Conservation (phyloP, 2,797 vertebrate genomes). For the Fratercula arctica region DNA sequence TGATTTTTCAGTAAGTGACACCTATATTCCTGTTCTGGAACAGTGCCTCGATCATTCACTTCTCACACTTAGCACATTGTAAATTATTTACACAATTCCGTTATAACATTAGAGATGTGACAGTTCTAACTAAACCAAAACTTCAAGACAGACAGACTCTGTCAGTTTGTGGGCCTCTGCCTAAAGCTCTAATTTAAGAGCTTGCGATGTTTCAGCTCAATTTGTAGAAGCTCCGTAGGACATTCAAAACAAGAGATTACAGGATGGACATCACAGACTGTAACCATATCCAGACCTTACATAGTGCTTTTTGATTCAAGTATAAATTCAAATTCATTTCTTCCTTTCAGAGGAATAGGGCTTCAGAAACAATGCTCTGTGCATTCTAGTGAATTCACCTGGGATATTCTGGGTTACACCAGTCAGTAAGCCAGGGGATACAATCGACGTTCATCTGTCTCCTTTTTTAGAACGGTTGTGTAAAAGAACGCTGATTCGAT, state of each 20-base stretch:
- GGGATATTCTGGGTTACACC: not conserved
- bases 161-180: not conserved
- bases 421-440: not conserved
- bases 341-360: not conserved
- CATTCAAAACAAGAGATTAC: not conserved
- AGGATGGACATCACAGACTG: not conserved
- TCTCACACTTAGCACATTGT: not conserved
- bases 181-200: not conserved
- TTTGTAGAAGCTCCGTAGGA: not conserved
- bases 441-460: not conserved
- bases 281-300: not conserved
- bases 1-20: not conserved
- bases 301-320: not conserved
- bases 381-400: not conserved
- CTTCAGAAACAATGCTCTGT: not conserved
- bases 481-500: not conserved
- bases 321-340: not conserved
- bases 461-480: not conserved
- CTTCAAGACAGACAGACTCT: not conserved
- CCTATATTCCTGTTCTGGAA: not conserved
- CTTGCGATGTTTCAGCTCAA: not conserved
- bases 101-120: not conserved
- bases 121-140: not conserved
- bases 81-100: slow-evolving; percentile 11
- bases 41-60: not conserved